These are phyloP conservation scores for Torymus tubicola DNA, from an alignment of 2,888 invertebrate species.

Conservation along the genomic window DNA sequence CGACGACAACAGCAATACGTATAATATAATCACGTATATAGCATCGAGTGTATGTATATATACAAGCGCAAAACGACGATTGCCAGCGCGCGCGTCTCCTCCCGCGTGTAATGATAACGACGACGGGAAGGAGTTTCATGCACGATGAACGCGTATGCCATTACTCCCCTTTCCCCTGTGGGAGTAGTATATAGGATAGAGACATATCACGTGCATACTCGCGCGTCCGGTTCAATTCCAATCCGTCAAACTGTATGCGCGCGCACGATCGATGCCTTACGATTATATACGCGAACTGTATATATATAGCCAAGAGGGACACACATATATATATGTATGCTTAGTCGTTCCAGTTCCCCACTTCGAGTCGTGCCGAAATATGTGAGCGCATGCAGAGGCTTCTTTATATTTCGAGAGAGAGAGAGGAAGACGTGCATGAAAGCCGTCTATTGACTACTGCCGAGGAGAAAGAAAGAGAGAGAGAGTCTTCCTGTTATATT, in stretches of 20 bases:
- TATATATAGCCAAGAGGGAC: not conserved
- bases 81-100: not conserved
- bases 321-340: not conserved
- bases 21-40: no score
- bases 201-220: no score
- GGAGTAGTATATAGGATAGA: no score
- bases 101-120: conserved; percentile 1
- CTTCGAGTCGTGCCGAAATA: not conserved
- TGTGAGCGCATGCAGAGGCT: not conserved
- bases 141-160: no score
- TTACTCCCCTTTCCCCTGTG: not conserved
- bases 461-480: no score
- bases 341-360: conserved; percentile 33
- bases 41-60: not conserved
- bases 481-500: not conserved
- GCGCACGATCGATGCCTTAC: not conserved
- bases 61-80: not conserved
- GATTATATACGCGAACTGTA: not conserved
- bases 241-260: not conserved
- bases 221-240: conserved; percentile 42
- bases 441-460: no score
- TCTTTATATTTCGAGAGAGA: not conserved
- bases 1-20: no score
- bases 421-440: no score
- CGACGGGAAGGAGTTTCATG: not conserved